Evolutionary conservation across 1,140 invertebrate genomes (phyloP), one percentile per base, ranked within the genome.

Genomic region (Limonius californicus): DNA sequence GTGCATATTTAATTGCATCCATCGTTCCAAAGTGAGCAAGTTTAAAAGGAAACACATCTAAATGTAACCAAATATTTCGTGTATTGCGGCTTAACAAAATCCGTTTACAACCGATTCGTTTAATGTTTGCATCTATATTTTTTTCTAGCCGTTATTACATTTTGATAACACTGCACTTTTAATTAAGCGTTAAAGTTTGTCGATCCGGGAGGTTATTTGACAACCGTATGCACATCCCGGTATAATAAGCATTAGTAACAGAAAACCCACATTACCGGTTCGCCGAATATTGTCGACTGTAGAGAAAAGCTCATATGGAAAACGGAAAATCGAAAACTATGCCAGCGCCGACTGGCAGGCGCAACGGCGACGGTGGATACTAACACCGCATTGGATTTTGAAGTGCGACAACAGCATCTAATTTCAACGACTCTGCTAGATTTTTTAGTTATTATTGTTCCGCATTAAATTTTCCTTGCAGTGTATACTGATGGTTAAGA

Each of bases 271-370:
- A 18, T 19, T 21, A 50, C 53, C 53, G 27, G 2, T 55, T 55
- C 53, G 18, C 53, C 53, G 27, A 32, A 55, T 55, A 19, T 55
- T 6, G 14, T 16, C 20, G 6, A 23, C 53, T 55, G 20, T 55
- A 55, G 4, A 11, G 20, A 55, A 55, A 55, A 15, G 6, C 27
- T 27, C 7, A 23, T 12, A 12, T 32, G 27, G 12, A 55, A 30
- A 42, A 59, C 32, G 62, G 62, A 63, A 63, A 63, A 63, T 63
- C 62, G 62, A 63, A 63, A 59, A 47, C 60, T 18, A 50, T 47
- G 18, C 18, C 32, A 63, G 62, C 62, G 62, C 62, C 62, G 19
- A 23, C 50, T 16, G 32, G 14, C 20, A 63, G 14, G 56, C 62
- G 62, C 62, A 63, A 58, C 62, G 62, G 62, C 18, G 30, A 54